These are phyloP conservation scores for Syngnathus floridae DNA, from an alignment of 2,113 vertebrate species.

Conservation along the genomic window DNA sequence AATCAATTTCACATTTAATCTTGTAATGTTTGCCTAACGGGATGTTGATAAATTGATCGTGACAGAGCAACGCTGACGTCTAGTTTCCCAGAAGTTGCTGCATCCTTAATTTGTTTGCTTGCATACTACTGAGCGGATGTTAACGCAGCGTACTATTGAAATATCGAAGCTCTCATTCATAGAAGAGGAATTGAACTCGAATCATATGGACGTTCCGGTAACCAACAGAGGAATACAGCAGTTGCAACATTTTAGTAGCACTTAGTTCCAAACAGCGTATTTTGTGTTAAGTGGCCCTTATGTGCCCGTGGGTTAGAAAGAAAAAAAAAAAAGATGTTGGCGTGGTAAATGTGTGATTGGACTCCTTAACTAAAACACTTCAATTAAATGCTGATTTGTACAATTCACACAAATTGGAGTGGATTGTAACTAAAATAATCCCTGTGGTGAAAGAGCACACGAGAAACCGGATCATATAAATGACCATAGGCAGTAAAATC, in stretches of 20 bases:
- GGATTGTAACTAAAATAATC: background rate
- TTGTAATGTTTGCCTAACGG: constrained; percentile 8
- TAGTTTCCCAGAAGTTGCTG: constrained; percentile 3
- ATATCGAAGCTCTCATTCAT: no score
- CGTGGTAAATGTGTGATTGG: background rate
- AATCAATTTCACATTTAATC: constrained; percentile 30
- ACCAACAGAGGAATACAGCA: constrained; percentile 13
- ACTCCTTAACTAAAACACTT: constrained; percentile 2
- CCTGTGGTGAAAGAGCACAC: background rate
- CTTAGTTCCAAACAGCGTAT: constrained; percentile 19
- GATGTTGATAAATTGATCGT: constrained; percentile 26
- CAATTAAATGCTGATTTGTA: background rate
- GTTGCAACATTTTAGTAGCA: background rate
- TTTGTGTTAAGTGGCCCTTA: constrained; percentile 7
- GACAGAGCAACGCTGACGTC: constrained; percentile 10
- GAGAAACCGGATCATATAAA: background rate
- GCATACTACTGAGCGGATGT: no score
- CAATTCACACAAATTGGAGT: constrained; percentile 16
- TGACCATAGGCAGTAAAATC: background rate
- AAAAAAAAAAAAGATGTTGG: background rate
- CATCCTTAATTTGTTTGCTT: constrained; percentile 9
- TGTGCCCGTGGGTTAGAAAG: background rate
- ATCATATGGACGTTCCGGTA: background rate
- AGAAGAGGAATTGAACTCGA: constrained; percentile 4
- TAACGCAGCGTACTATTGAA: no score